Percentiles rank a stretch among this genome's conserved stretches.
phyloP scores from a whole-genome alignment of 2,797 vertebrate species.

The Acanthis flammea region DNA sequence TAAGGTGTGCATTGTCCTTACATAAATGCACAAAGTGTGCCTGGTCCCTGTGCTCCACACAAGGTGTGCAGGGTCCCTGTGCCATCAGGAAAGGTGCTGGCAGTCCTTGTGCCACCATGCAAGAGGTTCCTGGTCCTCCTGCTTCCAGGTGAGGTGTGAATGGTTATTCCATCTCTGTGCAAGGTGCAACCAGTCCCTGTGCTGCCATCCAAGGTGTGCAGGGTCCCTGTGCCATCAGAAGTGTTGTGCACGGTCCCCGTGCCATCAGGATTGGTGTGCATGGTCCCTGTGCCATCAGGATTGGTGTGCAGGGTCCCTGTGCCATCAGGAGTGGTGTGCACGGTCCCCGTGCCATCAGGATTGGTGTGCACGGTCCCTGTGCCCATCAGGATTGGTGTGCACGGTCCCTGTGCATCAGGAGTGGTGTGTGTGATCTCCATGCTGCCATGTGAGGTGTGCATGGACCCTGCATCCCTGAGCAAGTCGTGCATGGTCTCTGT shows the following conservation, averaged over 20 bases:
- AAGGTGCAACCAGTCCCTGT: background rate
- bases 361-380: too few relatives aligned
- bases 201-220: background rate
- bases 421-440: accelerated
- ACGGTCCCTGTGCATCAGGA: background rate
- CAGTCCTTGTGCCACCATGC: accelerated
- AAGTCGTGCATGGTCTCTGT: background rate
- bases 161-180: accelerated
- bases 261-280: too few relatives aligned
- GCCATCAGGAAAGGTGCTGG: background rate
- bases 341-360: background rate
- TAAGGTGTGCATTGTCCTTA: accelerated
- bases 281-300: too few relatives aligned
- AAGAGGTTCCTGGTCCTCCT: accelerated
- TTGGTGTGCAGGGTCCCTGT: too few relatives aligned
- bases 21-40: accelerated
- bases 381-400: accelerated
- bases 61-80: background rate
- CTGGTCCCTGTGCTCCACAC: accelerated
- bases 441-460: accelerated
- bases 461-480: background rate
- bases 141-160: background rate
- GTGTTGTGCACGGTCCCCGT: too few relatives aligned
- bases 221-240: too few relatives aligned
- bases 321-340: background rate